These are phyloP conservation scores for Cardiocondyla obscurior DNA, from an alignment of 1,140 invertebrate species.

Conservation along the genomic window DNA sequence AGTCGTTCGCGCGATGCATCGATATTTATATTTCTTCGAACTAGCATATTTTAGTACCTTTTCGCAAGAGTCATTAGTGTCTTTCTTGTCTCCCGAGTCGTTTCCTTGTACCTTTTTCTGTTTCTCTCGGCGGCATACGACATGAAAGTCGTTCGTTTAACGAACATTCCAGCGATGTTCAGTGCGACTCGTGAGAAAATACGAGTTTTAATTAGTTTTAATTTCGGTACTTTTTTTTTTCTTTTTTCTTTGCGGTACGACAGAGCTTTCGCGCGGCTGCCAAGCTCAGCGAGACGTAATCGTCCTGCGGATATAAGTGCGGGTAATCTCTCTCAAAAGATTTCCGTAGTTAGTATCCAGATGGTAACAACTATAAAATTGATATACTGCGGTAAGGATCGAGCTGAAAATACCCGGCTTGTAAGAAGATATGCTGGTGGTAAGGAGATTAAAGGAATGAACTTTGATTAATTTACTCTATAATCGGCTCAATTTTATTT, in stretches of 20 bases:
- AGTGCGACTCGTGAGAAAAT: slow-evolving; percentile 25
- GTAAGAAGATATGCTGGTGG: slow-evolving; percentile 41
- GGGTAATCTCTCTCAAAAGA: slow-evolving; percentile 49
- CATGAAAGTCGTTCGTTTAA: slow-evolving; percentile 47
- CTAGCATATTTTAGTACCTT: neutral
- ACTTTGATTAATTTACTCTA: slow-evolving; percentile 54
- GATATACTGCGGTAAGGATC: slow-evolving; percentile 46
- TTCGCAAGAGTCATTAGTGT: neutral
- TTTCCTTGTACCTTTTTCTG: neutral
- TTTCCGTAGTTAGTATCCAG: slow-evolving; percentile 31
- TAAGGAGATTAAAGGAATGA: slow-evolving; percentile 56
- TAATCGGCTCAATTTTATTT: slow-evolving; percentile 45
- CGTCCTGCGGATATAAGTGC: slow-evolving; percentile 39
- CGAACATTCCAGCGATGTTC: slow-evolving; percentile 28
- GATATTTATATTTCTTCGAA: neutral
- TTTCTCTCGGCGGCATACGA: neutral
- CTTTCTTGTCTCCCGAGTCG: neutral
- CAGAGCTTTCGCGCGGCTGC: slow-evolving; percentile 37
- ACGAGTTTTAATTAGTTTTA: slow-evolving; percentile 64
- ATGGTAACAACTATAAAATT: slow-evolving; percentile 53
- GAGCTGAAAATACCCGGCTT: slow-evolving; percentile 37
- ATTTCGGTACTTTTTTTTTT: slow-evolving; percentile 34
- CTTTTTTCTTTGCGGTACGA: slow-evolving; percentile 27
- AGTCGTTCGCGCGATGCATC: neutral
- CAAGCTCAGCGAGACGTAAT: slow-evolving; percentile 41